Percentiles rank a stretch among this genome's conserved stretches.
phyloP scores from a whole-genome alignment of 92 coral and sea anemone genomes.

The Porites cylindrica region DNA sequence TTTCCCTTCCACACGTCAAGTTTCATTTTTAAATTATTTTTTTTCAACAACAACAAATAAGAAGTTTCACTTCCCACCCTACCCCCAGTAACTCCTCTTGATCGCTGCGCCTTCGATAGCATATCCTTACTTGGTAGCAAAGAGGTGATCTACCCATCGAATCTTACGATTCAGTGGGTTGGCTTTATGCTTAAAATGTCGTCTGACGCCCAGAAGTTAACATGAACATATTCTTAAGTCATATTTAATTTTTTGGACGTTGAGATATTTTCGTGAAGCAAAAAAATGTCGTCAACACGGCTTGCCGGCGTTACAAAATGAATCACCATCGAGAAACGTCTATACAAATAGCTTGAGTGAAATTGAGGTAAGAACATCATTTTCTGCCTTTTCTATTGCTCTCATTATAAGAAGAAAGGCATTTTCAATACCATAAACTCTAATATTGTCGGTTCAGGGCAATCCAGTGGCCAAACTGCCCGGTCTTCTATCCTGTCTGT shows the following conservation, averaged over 20 bases:
- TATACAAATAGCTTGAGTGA: not conserved
- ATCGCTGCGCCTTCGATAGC: conserved; percentile 4
- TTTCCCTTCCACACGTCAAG: too few relatives aligned
- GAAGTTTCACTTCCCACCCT: not conserved
- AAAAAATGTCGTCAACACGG: not conserved
- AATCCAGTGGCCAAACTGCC: not conserved
- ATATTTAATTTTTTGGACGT: not conserved
- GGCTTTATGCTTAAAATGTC: conserved; percentile 1
- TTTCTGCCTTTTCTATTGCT: not conserved
- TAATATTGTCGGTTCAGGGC: not conserved
- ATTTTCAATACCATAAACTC: not conserved
- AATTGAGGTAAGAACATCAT: conserved; percentile 2
- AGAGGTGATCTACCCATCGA: not conserved
- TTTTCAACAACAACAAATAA: not conserved
- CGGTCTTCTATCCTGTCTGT: not conserved
- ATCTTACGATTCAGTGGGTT: not conserved
- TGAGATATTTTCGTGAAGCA: not conserved
- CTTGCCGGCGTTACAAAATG: not conserved
- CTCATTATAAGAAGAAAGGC: not conserved
- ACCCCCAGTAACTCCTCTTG: not conserved
- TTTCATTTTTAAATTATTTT: too few relatives aligned
- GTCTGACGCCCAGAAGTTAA: not conserved
- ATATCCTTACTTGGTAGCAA: not conserved
- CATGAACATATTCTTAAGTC: not conserved
- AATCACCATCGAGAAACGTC: not conserved